phyloP scores from a whole-genome alignment of 2,113 vertebrate genomes.

The Vidua chalybeata region DNA sequence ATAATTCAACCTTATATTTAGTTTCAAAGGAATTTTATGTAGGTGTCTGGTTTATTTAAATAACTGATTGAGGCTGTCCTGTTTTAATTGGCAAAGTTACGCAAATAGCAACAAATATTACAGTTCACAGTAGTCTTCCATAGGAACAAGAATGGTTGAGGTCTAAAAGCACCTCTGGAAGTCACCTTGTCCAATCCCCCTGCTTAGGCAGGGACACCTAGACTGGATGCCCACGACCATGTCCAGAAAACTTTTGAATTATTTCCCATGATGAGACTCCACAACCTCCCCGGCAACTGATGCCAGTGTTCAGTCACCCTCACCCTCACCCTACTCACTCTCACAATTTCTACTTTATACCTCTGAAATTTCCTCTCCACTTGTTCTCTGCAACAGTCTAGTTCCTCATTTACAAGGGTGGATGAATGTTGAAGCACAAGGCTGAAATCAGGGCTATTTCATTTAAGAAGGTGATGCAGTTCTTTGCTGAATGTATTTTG shows the following conservation, averaged over 20 bases:
- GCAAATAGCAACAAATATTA: neutral
- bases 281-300: neutral
- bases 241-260: neutral
- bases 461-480: neutral
- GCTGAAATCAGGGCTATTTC: neutral
- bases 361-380: neutral
- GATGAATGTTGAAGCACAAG: neutral
- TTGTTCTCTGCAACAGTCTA: neutral
- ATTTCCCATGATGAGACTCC: neutral
- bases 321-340: neutral
- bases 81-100: neutral
- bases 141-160: neutral
- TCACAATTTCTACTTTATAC: neutral
- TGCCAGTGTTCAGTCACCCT: neutral
- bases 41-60: neutral
- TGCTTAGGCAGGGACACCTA: neutral
- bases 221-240: neutral
- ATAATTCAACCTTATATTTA: neutral
- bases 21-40: neutral
- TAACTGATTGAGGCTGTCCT: neutral
- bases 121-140: neutral
- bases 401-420: neutral
- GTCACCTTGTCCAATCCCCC: neutral
- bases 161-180: neutral
- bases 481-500: neutral